These are phyloP conservation scores for Enteromius trimaculatus DNA, from an alignment of 2,797 vertebrate species.

Conservation along the genomic window DNA sequence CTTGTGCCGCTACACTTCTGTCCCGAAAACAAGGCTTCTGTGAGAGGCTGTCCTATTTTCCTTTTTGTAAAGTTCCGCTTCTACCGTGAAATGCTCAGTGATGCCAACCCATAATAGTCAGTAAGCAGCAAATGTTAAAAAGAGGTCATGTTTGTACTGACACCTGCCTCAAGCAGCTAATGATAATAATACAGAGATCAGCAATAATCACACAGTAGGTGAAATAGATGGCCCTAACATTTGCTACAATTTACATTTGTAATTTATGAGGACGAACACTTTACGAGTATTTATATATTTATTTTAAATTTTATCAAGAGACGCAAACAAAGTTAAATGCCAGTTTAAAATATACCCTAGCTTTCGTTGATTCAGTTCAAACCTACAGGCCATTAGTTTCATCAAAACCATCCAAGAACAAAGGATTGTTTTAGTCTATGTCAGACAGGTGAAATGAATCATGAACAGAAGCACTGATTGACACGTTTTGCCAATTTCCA, in stretches of 20 bases:
- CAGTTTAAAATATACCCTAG: not conserved
- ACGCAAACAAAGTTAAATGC: not conserved
- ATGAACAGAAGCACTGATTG: not conserved
- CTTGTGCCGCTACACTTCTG: constrained; percentile 9
- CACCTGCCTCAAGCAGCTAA: constrained; percentile 35
- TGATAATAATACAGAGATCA: constrained; percentile 39
- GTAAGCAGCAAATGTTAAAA: constrained; percentile 32
- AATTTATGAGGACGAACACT: not conserved
- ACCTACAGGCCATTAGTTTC: not conserved
- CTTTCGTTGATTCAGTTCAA: not conserved
- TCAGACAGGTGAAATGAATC: constrained; percentile 21
- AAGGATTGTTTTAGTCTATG: not conserved
- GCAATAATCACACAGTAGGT: constrained; percentile 29
- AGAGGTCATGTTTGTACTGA: constrained; percentile 37
- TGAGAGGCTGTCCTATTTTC: constrained; percentile 17
- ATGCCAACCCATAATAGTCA: constrained; percentile 21
- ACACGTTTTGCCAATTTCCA: not conserved
- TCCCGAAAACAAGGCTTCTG: constrained; percentile 23
- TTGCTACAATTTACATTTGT: constrained; percentile 26
- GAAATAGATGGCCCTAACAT: constrained; percentile 11
- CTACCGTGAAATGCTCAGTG: constrained; percentile 13
- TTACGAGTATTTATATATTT: not conserved
- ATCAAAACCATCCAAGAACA: not conserved
- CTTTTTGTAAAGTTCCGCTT: constrained; percentile 7
- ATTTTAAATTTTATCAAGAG: constrained; percentile 1